Evolutionary conservation across 2,113 vertebrate species (phyloP), one percentile per base, ranked within the genome.

Genomic region (Motacilla tschutschensis): DNA sequence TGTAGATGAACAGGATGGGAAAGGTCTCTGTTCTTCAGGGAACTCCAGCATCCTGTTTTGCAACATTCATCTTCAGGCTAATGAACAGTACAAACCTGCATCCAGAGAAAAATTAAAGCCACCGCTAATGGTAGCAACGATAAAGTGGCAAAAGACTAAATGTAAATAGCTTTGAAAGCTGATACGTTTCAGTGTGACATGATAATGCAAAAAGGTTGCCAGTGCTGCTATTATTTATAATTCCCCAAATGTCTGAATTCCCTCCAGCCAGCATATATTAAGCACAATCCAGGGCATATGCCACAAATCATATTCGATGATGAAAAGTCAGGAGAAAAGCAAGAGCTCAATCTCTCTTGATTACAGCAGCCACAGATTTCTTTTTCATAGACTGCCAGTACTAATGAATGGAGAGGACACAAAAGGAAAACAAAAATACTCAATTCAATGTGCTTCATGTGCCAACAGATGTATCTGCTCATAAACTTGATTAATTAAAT

Each of bases 301-400:
- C 81, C 84, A 88, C 90, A 92, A 87, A 95, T 93, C 90, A 87
- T 77, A 88, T 55, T 46, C 90, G 87, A 33, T 94, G 72, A 90
- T 54, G 82, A 78, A 55, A 88, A 87, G 38, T 18, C 59, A 72
- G 57, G 72, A 87, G 89, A 88, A 90, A 92, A 76, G 86, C 64
- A 78, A 91, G 70, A 83, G 62, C 65, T 88, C 71, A 73, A 80
- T 93, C 79, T 81, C 48, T 77, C 60, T 79, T 88, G 86, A 90
- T 92, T 88, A 91, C 57, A 89, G 86, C 70, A 86, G 58, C 31
- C 79, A 78, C 63, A 83, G 75, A 87, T 90, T 92, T 77, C 71
- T 88, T 91, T 93, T 92, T 91, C 67, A 63, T 66, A 74, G 75
- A 31, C 78, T 88, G 89, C 65, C 87, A 74, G 57, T 50, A 31